phyloP scores from a whole-genome alignment of 2,888 invertebrate species.

The Notocelia uddmanniana region DNA sequence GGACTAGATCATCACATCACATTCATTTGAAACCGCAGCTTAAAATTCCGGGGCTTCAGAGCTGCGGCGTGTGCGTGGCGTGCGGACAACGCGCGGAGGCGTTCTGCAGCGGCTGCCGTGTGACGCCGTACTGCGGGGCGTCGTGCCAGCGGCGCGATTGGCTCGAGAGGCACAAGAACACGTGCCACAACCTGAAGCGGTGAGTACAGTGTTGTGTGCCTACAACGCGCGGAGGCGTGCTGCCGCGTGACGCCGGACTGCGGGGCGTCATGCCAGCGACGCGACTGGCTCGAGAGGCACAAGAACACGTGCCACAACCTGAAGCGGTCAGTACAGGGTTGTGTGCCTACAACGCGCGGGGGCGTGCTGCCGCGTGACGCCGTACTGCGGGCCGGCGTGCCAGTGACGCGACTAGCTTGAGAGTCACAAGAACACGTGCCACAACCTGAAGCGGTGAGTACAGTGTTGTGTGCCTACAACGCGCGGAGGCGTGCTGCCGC shows the following conservation, averaged over 20 bases:
- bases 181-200: conserved; percentile 73
- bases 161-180: conserved; percentile 62
- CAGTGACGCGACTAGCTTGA: conserved; percentile 69
- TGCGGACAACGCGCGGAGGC: conserved; percentile 63
- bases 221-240: conserved; percentile 58
- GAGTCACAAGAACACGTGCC: conserved; percentile 68
- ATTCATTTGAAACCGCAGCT: conserved; percentile 55
- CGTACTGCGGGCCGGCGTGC: conserved; percentile 70
- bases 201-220: conserved; percentile 62
- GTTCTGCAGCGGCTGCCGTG: conserved; percentile 69
- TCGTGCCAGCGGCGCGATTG: conserved; percentile 72
- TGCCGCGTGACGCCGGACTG: conserved; percentile 77
- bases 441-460: conserved; percentile 69
- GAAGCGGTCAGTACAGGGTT: conserved; percentile 60
- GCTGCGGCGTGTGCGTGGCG: conserved; percentile 60
- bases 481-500: conserved; percentile 65
- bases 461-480: conserved; percentile 56
- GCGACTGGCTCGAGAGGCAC: conserved; percentile 70
- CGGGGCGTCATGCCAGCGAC: conserved; percentile 64
- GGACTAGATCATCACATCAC: background rate
- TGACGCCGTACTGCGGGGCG: conserved; percentile 73
- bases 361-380: conserved; percentile 68
- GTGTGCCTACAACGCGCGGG: conserved; percentile 63
- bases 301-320: conserved; percentile 70
- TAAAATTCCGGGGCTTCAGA: conserved; percentile 71